Conservation (phyloP, 2,113 vertebrate genomes). For the Coreoperca whiteheadi region DNA sequence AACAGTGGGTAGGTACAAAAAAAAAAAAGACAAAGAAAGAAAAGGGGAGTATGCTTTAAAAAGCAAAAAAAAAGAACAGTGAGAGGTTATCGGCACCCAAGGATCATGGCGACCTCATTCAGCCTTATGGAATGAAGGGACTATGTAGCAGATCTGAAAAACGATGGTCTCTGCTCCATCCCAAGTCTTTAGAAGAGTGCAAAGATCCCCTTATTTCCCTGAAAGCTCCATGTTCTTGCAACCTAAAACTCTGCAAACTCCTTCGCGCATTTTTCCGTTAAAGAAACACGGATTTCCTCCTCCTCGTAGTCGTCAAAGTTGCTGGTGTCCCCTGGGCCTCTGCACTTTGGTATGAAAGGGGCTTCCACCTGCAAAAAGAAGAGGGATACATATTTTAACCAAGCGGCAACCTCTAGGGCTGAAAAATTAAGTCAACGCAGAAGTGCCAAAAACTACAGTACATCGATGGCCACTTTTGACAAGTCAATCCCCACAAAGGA, state of each 20-base stretch:
- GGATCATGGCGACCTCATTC: slow-evolving; percentile 92
- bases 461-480: no score
- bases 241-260: slow-evolving; percentile 99
- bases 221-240: slow-evolving; percentile 86
- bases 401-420: no score
- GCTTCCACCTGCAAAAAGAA: slow-evolving; percentile 91
- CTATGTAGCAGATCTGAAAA: slow-evolving; percentile 90
- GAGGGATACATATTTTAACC: slow-evolving; percentile 9
- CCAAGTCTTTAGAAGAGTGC: slow-evolving; percentile 93
- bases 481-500: no score
- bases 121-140: slow-evolving; percentile 95
- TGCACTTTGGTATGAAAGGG: slow-evolving; percentile 99
- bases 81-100: slow-evolving; percentile 91
- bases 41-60: slow-evolving; percentile 88
- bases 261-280: slow-evolving; percentile 98
- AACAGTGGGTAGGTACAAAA: slow-evolving; percentile 62
- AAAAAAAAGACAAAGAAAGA: slow-evolving; percentile 83
- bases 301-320: slow-evolving; percentile 99
- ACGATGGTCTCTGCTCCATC: slow-evolving; percentile 93
- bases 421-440: no score
- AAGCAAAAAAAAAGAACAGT: no score
- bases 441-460: no score
- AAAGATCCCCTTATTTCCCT: slow-evolving; percentile 91
- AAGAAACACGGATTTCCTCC: slow-evolving; percentile 97
- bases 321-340: slow-evolving; percentile 99